A percentile compares a stretch with the other conserved stretches of the same genome.
Evolutionary conservation across 2,113 vertebrate genomes (phyloP).

Genomic region (Solenodon paradoxus): DNA sequence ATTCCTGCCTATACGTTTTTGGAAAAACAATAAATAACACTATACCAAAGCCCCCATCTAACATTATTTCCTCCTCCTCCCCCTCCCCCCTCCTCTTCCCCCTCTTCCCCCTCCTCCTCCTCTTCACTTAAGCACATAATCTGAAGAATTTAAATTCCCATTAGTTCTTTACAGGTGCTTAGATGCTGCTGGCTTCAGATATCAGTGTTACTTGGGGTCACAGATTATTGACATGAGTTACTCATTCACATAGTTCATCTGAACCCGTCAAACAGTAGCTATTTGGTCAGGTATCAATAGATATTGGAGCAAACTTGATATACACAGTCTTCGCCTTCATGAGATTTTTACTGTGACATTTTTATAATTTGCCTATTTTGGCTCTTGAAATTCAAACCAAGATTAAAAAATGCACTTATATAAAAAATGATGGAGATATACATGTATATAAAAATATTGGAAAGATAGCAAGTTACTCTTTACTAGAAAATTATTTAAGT

Average conservation of each 20-base stretch:
- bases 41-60: too few relatives aligned
- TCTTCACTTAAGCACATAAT: too few relatives aligned
- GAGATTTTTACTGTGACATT: background rate
- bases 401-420: background rate
- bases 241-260: background rate
- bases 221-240: background rate
- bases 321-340: background rate
- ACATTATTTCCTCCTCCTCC: too few relatives aligned
- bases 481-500: background rate
- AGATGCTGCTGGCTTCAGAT: background rate
- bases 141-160: too few relatives aligned
- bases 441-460: background rate
- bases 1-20: too few relatives aligned
- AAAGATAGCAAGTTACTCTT: background rate
- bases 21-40: too few relatives aligned
- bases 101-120: too few relatives aligned
- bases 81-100: too few relatives aligned
- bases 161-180: background rate
- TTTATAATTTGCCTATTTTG: background rate
- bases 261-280: background rate
- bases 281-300: background rate
- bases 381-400: background rate
- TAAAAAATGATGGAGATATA: background rate
- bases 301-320: background rate
- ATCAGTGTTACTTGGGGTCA: background rate